phyloP scores from a whole-genome alignment of 2,888 invertebrate genomes.

The Drosophila pseudotalamancana region DNA sequence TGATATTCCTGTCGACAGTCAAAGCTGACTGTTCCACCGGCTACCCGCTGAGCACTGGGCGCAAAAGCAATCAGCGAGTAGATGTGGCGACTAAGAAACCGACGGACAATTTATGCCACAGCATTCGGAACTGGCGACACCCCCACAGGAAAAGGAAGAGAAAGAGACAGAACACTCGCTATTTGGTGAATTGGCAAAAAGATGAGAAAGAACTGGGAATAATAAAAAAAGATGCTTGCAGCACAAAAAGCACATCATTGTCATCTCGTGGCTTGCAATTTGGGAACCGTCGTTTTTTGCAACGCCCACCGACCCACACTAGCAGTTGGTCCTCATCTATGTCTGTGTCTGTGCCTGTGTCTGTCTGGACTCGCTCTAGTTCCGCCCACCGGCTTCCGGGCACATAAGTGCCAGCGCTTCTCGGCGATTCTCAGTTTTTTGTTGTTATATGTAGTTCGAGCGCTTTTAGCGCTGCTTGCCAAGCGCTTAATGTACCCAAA shows the following conservation, averaged over 20 bases:
- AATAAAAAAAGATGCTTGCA: constrained; percentile 64
- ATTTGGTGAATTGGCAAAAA: constrained; percentile 72
- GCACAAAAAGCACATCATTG: constrained; percentile 72
- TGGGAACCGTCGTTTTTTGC: constrained; percentile 46
- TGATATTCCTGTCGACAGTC: constrained; percentile 68
- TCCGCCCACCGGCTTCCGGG: constrained; percentile 77
- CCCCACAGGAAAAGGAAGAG: constrained; percentile 17
- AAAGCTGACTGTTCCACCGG: constrained; percentile 24
- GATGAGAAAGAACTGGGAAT: constrained; percentile 32
- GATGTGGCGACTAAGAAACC: constrained; percentile 53
- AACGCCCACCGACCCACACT: constrained; percentile 58
- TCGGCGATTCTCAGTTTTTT: constrained; percentile 51
- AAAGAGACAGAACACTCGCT: constrained; percentile 2
- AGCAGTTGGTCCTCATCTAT: constrained; percentile 37
- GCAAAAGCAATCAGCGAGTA: constrained; percentile 45
- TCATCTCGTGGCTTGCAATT: constrained; percentile 55
- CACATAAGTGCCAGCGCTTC: constrained; percentile 64
- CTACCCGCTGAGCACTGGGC: constrained; percentile 58
- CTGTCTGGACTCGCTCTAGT: constrained; percentile 79
- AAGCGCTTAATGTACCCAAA: constrained; percentile 49
- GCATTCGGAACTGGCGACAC: constrained; percentile 57
- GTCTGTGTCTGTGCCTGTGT: constrained; percentile 52
- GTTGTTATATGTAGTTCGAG: constrained; percentile 45
- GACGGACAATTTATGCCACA: constrained; percentile 72
- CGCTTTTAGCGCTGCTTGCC: constrained; percentile 32